Percentiles rank a stretch among this genome's conserved stretches.
Conservation (phyloP, 2,797 vertebrate species). For the Paramormyrops hopkinsi region DNA sequence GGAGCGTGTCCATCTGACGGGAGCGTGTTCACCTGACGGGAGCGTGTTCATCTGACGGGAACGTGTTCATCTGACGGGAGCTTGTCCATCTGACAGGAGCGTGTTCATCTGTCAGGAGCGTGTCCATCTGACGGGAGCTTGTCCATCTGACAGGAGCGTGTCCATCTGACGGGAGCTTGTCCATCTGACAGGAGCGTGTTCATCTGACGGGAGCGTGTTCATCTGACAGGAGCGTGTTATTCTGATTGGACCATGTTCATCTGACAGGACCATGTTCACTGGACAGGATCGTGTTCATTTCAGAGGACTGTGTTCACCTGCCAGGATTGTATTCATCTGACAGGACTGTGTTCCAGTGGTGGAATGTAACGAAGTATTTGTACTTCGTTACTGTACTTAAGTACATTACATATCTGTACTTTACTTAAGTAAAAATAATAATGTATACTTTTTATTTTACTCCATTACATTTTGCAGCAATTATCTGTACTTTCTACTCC, state of each 20-base stretch:
- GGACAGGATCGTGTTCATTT: not conserved
- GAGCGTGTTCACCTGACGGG: not conserved
- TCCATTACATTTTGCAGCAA: too few species aligned
- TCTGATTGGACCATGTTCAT: not conserved
- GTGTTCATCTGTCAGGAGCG: not conserved
- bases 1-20: not conserved
- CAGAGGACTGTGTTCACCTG: not conserved
- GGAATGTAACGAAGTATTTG: too few species aligned
- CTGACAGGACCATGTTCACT: not conserved
- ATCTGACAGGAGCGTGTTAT: not conserved
- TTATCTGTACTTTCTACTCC: too few species aligned
- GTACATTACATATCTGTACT: too few species aligned
- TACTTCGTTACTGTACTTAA: too few species aligned
- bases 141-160: not conserved
- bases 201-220: not conserved
- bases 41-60: not conserved
- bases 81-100: not conserved
- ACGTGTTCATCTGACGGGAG: fast-evolving
- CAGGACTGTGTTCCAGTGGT: too few species aligned
- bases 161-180: too few species aligned
- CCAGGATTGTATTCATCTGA: not conserved
- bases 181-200: not conserved
- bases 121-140: not conserved
- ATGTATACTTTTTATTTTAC: too few species aligned
- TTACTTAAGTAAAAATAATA: too few species aligned